phyloP scores from a whole-genome alignment of 2,113 vertebrate genomes.

The Leucopternis melanops region DNA sequence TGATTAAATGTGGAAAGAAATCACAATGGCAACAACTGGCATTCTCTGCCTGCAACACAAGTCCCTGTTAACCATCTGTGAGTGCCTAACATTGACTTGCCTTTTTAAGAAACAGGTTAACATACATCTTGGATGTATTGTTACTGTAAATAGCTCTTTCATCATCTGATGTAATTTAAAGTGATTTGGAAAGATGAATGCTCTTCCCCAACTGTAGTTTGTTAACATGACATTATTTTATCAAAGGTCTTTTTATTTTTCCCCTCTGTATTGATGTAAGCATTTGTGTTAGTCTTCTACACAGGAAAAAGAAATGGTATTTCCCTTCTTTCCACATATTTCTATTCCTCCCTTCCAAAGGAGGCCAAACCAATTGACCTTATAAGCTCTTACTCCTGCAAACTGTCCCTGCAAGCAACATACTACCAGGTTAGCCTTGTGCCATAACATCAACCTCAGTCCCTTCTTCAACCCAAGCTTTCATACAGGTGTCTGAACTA shows the following conservation, averaged over 20 bases:
- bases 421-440: background rate
- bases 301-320: background rate
- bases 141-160: background rate
- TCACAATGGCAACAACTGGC: background rate
- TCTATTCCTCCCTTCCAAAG: background rate
- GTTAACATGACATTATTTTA: background rate
- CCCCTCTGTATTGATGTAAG: background rate
- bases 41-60: background rate
- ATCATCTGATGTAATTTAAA: background rate
- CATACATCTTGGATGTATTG: background rate
- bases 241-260: background rate
- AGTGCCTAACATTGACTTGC: background rate
- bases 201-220: background rate
- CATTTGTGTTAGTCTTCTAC: background rate
- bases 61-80: background rate
- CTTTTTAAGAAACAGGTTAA: background rate
- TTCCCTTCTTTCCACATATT: background rate
- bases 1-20: background rate
- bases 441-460: background rate
- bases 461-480: background rate
- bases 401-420: background rate
- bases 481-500: background rate
- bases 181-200: background rate
- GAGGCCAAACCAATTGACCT: background rate
- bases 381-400: background rate